phyloP scores from a whole-genome alignment of 2,888 invertebrate genomes.

The Drosophila cognata region DNA sequence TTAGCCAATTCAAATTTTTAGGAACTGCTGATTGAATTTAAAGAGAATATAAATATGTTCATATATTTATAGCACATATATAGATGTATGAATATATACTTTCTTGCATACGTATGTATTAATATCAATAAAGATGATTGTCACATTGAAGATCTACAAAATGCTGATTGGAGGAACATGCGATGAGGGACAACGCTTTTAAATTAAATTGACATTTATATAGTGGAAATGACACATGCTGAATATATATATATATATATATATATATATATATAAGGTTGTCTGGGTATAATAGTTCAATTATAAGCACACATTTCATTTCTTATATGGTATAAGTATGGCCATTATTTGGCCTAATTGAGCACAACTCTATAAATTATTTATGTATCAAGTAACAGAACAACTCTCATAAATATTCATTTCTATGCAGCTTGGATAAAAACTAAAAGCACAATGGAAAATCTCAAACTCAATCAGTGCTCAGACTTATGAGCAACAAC shows the following conservation, averaged over 20 bases:
- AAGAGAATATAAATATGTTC: neutral
- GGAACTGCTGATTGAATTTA: neutral
- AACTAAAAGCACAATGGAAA: conserved; percentile 6
- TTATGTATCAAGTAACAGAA: neutral
- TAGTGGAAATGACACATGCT: conserved; percentile 10
- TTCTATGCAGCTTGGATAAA: neutral
- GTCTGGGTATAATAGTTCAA: conserved; percentile 6
- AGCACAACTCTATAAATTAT: conserved; percentile 32
- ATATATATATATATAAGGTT: neutral
- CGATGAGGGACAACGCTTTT: conserved; percentile 24
- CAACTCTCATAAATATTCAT: conserved; percentile 1
- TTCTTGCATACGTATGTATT: conserved; percentile 37
- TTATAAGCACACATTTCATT: neutral
- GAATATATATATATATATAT: neutral
- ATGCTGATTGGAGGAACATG: conserved; percentile 34
- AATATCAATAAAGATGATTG: conserved; percentile 30
- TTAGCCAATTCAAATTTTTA: neutral
- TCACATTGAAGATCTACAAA: conserved; percentile 45
- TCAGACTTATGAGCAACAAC: conserved; percentile 5
- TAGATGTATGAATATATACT: neutral
- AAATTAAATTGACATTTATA: conserved; percentile 49
- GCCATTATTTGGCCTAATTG: conserved; percentile 30
- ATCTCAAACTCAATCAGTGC: conserved; percentile 15
- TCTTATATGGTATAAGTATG: conserved; percentile 28
- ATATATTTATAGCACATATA: neutral